These are phyloP conservation scores for Camponotus pennsylvanicus DNA, from an alignment of 1,140 invertebrate species.

Conservation along the genomic window DNA sequence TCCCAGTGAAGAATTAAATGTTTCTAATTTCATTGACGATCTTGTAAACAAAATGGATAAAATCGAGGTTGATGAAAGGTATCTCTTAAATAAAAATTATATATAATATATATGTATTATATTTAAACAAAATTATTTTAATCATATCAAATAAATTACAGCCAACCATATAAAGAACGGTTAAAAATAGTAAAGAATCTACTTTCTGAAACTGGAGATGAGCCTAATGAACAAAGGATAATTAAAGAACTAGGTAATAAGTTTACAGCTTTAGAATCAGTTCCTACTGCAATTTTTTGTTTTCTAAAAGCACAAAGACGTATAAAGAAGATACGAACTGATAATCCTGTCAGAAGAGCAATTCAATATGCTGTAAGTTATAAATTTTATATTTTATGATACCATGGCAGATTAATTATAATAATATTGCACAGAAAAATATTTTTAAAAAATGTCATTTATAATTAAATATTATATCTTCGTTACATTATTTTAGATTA, in stretches of 20 bases:
- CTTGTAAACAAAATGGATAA: slow-evolving; percentile 88
- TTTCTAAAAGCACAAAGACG: slow-evolving; percentile 89
- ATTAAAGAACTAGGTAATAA: slow-evolving; percentile 88
- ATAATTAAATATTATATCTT: background rate
- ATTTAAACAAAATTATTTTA: slow-evolving; percentile 28
- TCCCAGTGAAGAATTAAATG: slow-evolving; percentile 84
- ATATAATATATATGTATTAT: slow-evolving; percentile 30
- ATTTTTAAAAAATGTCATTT: background rate
- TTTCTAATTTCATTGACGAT: slow-evolving; percentile 86
- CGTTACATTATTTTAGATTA: slow-evolving; percentile 86
- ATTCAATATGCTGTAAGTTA: slow-evolving; percentile 85
- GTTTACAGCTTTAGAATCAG: slow-evolving; percentile 90
- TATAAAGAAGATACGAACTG: slow-evolving; percentile 86
- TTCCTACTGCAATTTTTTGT: slow-evolving; percentile 92
- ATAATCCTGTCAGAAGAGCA: slow-evolving; percentile 89
- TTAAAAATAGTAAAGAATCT: slow-evolving; percentile 86
- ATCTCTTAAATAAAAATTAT: slow-evolving; percentile 37
- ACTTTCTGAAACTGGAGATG: slow-evolving; percentile 80
- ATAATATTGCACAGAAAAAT: background rate
- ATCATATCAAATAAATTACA: slow-evolving; percentile 22
- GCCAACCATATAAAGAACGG: slow-evolving; percentile 85
- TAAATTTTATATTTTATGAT: background rate
- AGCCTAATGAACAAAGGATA: slow-evolving; percentile 86
- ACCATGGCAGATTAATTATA: background rate
- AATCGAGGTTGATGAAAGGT: slow-evolving; percentile 87